Base-by-base conservation (phyloP, 2,888 invertebrate genomes). In the Apoderus coryli region DNA sequence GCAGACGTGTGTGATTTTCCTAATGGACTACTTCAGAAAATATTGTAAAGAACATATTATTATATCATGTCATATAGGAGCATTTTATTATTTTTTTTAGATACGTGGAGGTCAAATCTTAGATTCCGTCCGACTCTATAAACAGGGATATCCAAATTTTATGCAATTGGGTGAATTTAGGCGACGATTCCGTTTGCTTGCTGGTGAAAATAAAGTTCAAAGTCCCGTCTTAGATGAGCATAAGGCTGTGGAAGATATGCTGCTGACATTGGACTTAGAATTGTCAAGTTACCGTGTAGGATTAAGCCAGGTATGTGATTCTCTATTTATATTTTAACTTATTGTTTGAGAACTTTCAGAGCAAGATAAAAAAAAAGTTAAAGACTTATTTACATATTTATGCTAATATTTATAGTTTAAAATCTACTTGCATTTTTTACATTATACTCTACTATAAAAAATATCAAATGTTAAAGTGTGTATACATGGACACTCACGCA, bases 71-170 rank as follows among this genome's bases (percentile, higher is more conserved):
- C n/a, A n/a, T n/a, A n/a, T n/a, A 19, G 19, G 25, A 22, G 14
- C 3, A 16, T 14, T 10, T 25, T 14, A 13, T 59, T 55, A 42
- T 47, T 44, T 31, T 43, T 51, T 52, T 3, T 52, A 86, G 84
- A 69, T 93, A 48, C 75, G 92, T 43, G 90, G 92, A 14, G 77
- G 80, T 44, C 89, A 92, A 65, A 70, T 92, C 30, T 63, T 93
- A 40, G 88, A 92, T 45, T 78, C 88, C 1, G 77, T 89, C 2
- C 69, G 93, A 12, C 63, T 93, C 35, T 80, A 88, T 64, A 86
- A 92, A 50, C 82, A 89, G 57, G 93, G 93, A 13, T 95, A 82
- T 59, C 93, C 95, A 1, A 88, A 88, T 52, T 78, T 80, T 48
- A 73, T 93, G 68, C 82, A 80, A 35, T 70, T 90, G 35, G 69